These are phyloP conservation scores for Hydractinia echinata DNA, from an alignment of 30 jellyfish, hydroid and myxozoan species.

Conservation along the genomic window DNA sequence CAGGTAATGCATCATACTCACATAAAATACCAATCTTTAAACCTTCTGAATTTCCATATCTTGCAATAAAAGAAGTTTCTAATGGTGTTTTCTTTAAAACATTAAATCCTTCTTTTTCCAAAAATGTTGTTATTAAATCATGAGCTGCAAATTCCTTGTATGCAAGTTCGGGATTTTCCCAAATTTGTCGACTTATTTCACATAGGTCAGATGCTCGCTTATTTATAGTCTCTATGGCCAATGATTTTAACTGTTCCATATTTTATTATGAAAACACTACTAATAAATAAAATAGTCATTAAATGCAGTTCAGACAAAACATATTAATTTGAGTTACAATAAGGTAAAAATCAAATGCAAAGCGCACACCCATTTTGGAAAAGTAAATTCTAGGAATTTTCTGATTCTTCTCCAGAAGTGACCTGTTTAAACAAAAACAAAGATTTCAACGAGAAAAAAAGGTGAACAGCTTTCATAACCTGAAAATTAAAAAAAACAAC, in stretches of 20 bases:
- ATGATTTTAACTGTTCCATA: neutral
- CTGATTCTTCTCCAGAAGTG: no score
- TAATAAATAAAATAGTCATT: no score
- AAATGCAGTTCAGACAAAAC: no score
- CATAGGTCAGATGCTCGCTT: conserved; percentile 27
- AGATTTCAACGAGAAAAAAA: no score
- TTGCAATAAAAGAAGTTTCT: conserved; percentile 84
- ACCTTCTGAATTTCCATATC: conserved; percentile 66
- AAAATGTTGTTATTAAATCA: conserved; percentile 39
- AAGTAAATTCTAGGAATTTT: no score
- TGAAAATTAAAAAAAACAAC: no score
- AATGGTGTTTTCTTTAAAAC: conserved; percentile 64
- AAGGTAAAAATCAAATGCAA: no score
- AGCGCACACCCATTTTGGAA: no score
- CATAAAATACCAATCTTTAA: conserved; percentile 63
- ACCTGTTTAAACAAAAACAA: no score
- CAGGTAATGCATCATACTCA: conserved; percentile 98
- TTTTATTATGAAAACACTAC: no score
- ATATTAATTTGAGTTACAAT: no score
- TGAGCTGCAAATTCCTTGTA: conserved; percentile 74
- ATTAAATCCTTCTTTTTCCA: conserved; percentile 74
- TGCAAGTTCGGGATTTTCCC: conserved; percentile 76
- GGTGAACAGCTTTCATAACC: no score
- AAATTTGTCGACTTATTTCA: conserved; percentile 56
- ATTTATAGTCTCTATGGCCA: conserved; percentile 29